Conservation (phyloP, 2,888 invertebrate species). For the Amblyteles armatorius region DNA sequence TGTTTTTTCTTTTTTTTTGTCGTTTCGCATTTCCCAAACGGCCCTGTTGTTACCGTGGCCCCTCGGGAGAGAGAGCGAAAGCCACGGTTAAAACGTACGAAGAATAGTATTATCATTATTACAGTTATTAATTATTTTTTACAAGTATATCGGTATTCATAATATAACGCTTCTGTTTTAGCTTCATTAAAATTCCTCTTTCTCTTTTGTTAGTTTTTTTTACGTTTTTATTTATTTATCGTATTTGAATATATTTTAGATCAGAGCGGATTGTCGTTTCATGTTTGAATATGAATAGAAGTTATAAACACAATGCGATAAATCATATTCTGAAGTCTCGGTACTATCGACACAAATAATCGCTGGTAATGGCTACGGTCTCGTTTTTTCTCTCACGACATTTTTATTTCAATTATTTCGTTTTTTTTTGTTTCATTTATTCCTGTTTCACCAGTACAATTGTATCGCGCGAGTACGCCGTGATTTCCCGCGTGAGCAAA, state of each 20-base stretch:
- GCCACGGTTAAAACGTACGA: constrained; percentile 43
- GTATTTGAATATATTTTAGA: constrained; percentile 63
- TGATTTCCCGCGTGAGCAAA: constrained; percentile 11
- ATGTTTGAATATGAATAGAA: constrained; percentile 63
- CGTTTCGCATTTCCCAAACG: constrained; percentile 33
- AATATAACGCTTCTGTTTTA: constrained; percentile 47
- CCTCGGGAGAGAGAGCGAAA: not conserved
- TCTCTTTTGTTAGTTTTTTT: constrained; percentile 37
- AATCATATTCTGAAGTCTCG: constrained; percentile 36
- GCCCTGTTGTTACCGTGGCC: constrained; percentile 23
- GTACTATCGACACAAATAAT: constrained; percentile 19
- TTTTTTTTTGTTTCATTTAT: constrained; percentile 4
- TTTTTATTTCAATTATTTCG: not conserved
- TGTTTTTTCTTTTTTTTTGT: not conserved
- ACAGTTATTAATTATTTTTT: constrained; percentile 42
- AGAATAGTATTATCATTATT: constrained; percentile 57
- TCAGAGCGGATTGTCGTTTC: constrained; percentile 77
- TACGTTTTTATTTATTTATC: not conserved
- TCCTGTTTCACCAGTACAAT: not conserved
- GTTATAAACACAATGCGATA: constrained; percentile 41
- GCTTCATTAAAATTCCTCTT: constrained; percentile 18
- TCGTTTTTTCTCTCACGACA: not conserved
- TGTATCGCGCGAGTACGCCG: constrained; percentile 49
- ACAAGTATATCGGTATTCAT: constrained; percentile 34
- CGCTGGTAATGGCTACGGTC: constrained; percentile 15